These are phyloP conservation scores for Nannoperca obscura DNA, from an alignment of 2,797 vertebrate species.

Conservation along the genomic window DNA sequence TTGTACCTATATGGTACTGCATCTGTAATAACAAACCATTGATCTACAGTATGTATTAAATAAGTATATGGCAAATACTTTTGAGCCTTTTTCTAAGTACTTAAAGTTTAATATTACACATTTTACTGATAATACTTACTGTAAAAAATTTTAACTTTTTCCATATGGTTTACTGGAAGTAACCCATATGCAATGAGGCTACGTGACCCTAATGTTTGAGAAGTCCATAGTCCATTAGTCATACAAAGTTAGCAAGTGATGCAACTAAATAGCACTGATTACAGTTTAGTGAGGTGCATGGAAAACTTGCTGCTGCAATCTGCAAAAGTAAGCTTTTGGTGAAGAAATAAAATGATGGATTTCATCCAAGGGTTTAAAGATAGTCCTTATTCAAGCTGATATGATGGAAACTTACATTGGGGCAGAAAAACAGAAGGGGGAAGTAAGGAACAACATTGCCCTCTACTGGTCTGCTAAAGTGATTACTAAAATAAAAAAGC, in stretches of 20 bases:
- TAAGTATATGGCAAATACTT: neutral
- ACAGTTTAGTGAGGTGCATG: constrained; percentile 12
- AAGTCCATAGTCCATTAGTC: constrained; percentile 1
- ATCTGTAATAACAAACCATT: neutral
- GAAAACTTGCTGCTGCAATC: constrained; percentile 6
- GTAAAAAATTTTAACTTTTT: neutral
- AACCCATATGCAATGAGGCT: neutral
- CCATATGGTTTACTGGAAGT: neutral
- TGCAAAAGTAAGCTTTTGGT: neutral
- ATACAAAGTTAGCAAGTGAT: constrained; percentile 7
- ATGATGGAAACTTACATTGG: neutral
- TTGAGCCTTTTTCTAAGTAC: neutral
- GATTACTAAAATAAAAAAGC: neutral
- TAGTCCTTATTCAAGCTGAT: neutral
- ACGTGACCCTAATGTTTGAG: neutral
- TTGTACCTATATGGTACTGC: neutral
- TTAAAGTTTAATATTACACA: neutral
- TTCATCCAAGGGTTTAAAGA: constrained; percentile 24
- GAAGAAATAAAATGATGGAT: neutral
- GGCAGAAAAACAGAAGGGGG: neutral
- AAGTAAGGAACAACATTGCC: constrained; percentile 58
- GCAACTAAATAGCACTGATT: constrained; percentile 21
- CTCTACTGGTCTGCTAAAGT: constrained; percentile 35
- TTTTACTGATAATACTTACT: neutral
- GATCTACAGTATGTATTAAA: neutral